Evolutionary conservation across 2,113 vertebrate genomes (phyloP).

Genomic region (Phylloscopus whistleri): DNA sequence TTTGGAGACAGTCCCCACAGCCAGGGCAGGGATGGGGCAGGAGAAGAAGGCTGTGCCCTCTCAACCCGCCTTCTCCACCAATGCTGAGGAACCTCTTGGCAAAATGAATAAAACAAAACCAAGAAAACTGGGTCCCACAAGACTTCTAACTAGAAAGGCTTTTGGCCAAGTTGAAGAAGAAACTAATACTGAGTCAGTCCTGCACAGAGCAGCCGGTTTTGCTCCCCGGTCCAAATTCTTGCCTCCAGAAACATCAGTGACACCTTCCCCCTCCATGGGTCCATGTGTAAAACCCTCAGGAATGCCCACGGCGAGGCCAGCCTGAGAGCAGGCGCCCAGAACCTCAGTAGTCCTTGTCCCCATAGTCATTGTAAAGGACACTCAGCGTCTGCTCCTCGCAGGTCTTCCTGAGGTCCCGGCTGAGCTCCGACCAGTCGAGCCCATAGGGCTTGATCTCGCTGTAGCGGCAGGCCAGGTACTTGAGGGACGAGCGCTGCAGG

Average conservation of each 20-base stretch:
- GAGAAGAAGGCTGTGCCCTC: not conserved
- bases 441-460: constrained; percentile 93
- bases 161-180: constrained; percentile 31
- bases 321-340: not conserved
- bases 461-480: constrained; percentile 93
- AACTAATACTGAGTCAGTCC: constrained; percentile 33
- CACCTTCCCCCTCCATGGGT: constrained; percentile 2
- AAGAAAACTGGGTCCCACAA: constrained; percentile 45
- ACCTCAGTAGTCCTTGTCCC: constrained; percentile 90
- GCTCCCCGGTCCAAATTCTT: not conserved
- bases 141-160: constrained; percentile 46
- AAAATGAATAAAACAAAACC: constrained; percentile 50
- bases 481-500: constrained; percentile 86
- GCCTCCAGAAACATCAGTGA: constrained; percentile 5
- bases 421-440: constrained; percentile 89
- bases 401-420: constrained; percentile 90
- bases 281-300: constrained; percentile 51
- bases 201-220: not conserved
- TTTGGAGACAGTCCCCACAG: not conserved
- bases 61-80: not conserved
- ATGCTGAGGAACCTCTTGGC: constrained; percentile 35
- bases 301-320: not conserved
- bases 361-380: constrained; percentile 94
- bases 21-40: not conserved
- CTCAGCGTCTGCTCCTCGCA: constrained; percentile 92